phyloP scores from a whole-genome alignment of 2,888 invertebrate genomes.

The Folsomia candida region DNA sequence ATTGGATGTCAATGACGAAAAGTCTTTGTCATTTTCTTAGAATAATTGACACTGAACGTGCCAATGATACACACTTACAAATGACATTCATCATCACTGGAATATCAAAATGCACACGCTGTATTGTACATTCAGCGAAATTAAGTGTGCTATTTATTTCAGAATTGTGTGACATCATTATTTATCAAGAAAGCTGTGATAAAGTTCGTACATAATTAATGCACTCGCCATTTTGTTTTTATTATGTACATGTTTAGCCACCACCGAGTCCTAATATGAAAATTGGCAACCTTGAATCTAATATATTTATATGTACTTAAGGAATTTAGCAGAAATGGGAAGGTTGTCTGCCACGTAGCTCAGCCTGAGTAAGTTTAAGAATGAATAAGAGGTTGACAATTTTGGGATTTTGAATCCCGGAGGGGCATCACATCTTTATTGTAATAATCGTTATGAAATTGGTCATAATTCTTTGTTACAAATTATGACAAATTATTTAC shows the following conservation, averaged over 20 bases:
- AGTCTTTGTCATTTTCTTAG: background rate
- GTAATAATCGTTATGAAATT: background rate
- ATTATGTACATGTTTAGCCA: too few species aligned
- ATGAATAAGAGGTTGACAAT: background rate
- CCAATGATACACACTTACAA: background rate
- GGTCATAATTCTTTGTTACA: background rate
- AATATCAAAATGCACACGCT: background rate
- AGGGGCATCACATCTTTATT: background rate
- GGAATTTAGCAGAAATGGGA: too few species aligned
- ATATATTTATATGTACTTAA: too few species aligned
- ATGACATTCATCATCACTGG: background rate
- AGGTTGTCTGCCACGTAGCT: too few species aligned
- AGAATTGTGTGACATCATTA: too few species aligned
- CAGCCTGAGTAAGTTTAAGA: too few species aligned
- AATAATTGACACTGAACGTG: background rate
- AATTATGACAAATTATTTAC: background rate
- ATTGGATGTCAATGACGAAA: background rate
- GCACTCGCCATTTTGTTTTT: too few species aligned
- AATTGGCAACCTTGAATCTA: too few species aligned
- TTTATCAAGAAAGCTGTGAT: too few species aligned
- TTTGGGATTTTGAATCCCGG: background rate
- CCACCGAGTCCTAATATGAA: too few species aligned
- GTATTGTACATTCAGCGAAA: too few species aligned
- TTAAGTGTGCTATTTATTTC: background rate
- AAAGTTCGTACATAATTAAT: too few species aligned